phyloP scores from a whole-genome alignment of 2,888 invertebrate species.

The Odontomyia ornata region DNA sequence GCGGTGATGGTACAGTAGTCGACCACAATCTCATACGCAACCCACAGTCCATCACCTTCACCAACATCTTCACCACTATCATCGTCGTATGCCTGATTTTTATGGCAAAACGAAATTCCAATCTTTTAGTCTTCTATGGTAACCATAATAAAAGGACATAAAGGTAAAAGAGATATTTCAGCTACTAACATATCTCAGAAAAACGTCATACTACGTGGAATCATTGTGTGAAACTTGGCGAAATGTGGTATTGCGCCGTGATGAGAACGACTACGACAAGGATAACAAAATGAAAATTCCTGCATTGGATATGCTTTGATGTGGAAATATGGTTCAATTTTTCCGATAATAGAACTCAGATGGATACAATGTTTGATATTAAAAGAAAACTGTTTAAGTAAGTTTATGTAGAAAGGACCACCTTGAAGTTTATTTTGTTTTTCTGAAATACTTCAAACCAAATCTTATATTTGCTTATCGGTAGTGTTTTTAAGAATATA shows the following conservation, averaged over 20 bases:
- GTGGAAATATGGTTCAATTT: slow-evolving; percentile 23
- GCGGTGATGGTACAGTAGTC: not conserved
- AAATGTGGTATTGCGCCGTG: not conserved
- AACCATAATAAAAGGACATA: slow-evolving; percentile 49
- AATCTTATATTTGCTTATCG: too few species aligned
- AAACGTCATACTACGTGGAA: slow-evolving; percentile 51
- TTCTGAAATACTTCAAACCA: too few species aligned
- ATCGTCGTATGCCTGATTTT: slow-evolving; percentile 32
- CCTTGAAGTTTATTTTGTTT: not conserved
- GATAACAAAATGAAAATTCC: slow-evolving; percentile 51
- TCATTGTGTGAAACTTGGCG: slow-evolving; percentile 50
- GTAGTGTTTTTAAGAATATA: too few species aligned
- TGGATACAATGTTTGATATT: not conserved
- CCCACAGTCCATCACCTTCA: slow-evolving; percentile 13
- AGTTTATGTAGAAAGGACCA: not conserved
- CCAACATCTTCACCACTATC: slow-evolving; percentile 14
- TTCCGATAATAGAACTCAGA: not conserved
- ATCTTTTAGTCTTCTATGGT: slow-evolving; percentile 48
- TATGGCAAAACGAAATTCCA: slow-evolving; percentile 49
- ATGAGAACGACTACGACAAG: slow-evolving; percentile 29
- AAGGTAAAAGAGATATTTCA: slow-evolving; percentile 36
- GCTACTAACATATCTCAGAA: not conserved
- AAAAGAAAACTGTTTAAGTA: slow-evolving; percentile 12
- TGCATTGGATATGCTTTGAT: slow-evolving; percentile 46
- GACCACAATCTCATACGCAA: not conserved